phyloP scores from a whole-genome alignment of 2,113 vertebrate genomes.

The Leptosomus discolor region DNA sequence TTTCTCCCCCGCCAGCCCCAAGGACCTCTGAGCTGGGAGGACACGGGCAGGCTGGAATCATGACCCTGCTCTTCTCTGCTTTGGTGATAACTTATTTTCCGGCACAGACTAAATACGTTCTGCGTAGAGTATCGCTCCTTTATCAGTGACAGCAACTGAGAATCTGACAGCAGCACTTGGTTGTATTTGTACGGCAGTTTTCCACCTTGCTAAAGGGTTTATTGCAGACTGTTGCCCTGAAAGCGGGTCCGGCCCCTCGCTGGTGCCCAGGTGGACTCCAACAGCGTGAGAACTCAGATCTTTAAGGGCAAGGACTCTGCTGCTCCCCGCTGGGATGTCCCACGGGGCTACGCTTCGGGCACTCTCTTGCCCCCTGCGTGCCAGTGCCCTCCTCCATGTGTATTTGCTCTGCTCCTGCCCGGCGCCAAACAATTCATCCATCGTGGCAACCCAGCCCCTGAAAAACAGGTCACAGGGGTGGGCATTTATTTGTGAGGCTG shows the following conservation, averaged over 20 bases:
- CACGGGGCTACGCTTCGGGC: too few species aligned
- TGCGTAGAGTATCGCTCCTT: background rate
- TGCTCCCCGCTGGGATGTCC: background rate
- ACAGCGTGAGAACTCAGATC: background rate
- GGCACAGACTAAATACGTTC: background rate
- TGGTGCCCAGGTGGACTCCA: background rate
- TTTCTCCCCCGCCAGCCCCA: background rate
- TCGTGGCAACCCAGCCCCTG: rapidly evolving
- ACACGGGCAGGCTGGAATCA: rapidly evolving
- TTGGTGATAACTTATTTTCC: background rate
- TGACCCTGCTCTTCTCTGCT: background rate
- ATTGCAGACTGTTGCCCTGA: background rate
- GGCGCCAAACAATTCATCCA: background rate
- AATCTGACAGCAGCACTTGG: rapidly evolving
- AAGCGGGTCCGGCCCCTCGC: background rate
- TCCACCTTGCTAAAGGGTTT: background rate
- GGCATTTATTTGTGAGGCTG: background rate
- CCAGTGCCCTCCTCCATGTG: background rate
- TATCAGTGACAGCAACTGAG: background rate
- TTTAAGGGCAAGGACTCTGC: background rate
- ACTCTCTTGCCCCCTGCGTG: rapidly evolving
- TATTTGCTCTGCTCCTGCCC: background rate
- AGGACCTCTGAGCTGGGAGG: background rate
- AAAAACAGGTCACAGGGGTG: background rate
- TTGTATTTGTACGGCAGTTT: background rate